These are phyloP conservation scores for Pangasius larnaudii DNA, from an alignment of 2,797 vertebrate genomes.

Conservation along the genomic window DNA sequence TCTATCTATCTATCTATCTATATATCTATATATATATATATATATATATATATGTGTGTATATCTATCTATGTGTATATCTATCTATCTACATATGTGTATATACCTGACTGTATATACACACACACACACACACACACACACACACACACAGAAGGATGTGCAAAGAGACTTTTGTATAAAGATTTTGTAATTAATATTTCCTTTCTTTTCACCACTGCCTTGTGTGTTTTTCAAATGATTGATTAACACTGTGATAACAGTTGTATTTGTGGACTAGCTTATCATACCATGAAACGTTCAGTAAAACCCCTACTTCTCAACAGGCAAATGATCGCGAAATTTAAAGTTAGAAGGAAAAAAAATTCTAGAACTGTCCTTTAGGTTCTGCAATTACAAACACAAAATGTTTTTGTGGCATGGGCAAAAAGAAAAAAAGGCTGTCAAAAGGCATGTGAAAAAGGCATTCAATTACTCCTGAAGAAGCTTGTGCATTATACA, in stretches of 20 bases:
- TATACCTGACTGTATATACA: no score
- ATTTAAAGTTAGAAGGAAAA: background rate
- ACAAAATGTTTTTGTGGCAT: background rate
- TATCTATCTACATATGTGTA: no score
- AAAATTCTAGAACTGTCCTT: no score
- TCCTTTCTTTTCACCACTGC: background rate
- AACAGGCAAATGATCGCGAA: background rate
- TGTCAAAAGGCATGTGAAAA: background rate
- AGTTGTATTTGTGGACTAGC: background rate
- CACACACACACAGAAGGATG: no score
- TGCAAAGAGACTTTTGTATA: background rate
- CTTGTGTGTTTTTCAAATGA: no score
- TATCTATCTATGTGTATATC: no score
- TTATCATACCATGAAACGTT: background rate
- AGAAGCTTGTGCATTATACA: background rate
- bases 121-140: no score
- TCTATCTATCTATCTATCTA: no score
- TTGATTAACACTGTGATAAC: no score
- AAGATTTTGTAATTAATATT: background rate
- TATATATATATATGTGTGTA: no score
- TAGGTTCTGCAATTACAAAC: no score
- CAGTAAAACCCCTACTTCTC: background rate
- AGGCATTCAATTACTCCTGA: conserved; percentile 13
- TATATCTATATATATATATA: no score
- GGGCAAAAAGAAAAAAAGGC: background rate